These are phyloP conservation scores for Drosophila pseudoobscura DNA, from an alignment of 1,140 invertebrate species.

Conservation along the genomic window DNA sequence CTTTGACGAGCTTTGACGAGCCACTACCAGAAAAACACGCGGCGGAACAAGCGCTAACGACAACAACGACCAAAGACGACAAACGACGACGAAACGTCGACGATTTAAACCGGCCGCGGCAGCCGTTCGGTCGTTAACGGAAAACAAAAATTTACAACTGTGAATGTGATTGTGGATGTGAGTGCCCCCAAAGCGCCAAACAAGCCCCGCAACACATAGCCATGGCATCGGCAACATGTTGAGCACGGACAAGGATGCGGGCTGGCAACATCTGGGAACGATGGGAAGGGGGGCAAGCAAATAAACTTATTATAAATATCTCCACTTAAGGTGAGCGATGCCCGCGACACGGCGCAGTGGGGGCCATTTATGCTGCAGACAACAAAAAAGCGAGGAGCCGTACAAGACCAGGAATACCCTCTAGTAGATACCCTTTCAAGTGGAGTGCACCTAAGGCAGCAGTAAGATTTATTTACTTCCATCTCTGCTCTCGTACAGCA, in stretches of 20 bases:
- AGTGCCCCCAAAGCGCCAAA: constrained; percentile 63
- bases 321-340: constrained; percentile 67
- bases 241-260: constrained; percentile 34
- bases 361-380: constrained; percentile 67
- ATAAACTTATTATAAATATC: constrained; percentile 82
- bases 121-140: constrained; percentile 66
- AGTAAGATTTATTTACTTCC: no score
- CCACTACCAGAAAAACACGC: constrained; percentile 3
- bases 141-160: constrained; percentile 81
- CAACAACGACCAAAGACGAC: constrained; percentile 8
- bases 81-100: constrained; percentile 18
- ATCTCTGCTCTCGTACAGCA: no score
- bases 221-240: constrained; percentile 62
- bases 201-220: constrained; percentile 58
- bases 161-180: constrained; percentile 76
- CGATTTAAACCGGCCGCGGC: constrained; percentile 28
- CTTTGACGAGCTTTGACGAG: no score
- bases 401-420: no score
- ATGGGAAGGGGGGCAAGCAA: constrained; percentile 46
- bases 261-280: constrained; percentile 40
- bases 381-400: constrained; percentile 14
- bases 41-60: constrained; percentile 7
- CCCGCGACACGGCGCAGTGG: constrained; percentile 60
- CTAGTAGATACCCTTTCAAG: no score
- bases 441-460: no score